Conservation (phyloP, 1,140 invertebrate genomes). For the Phymastichus coffea region DNA sequence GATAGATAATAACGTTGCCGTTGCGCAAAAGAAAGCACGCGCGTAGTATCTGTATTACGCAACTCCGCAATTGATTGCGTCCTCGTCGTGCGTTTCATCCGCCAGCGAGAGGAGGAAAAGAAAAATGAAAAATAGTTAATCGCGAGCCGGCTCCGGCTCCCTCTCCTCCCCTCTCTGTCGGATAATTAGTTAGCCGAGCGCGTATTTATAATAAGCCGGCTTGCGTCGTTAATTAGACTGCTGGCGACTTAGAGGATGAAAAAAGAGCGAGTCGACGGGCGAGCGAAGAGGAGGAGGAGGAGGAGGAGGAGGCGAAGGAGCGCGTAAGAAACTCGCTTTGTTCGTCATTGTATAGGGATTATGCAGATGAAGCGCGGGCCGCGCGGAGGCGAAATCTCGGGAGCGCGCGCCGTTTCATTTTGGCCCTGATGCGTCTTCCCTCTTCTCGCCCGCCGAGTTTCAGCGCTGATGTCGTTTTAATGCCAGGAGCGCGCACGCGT, state of each 20-base stretch:
- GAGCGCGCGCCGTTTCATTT: too few relatives aligned
- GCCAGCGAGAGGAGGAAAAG: not conserved
- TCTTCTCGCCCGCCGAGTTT: too few relatives aligned
- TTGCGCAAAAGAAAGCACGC: too few relatives aligned
- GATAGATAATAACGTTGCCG: too few relatives aligned
- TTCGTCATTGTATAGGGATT: slow-evolving; percentile 48
- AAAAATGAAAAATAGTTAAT: slow-evolving; percentile 22
- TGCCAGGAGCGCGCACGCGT: slow-evolving; percentile 4
- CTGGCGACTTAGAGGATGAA: slow-evolving; percentile 1
- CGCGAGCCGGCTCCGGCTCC: not conserved
- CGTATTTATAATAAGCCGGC: slow-evolving; percentile 19
- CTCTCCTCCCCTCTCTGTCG: too few relatives aligned
- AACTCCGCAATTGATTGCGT: slow-evolving; percentile 2
- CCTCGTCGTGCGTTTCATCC: not conserved
- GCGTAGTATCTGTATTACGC: not conserved
- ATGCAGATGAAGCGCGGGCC: slow-evolving; percentile 40
- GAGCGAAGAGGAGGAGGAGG: not conserved
- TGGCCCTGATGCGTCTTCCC: too few relatives aligned
- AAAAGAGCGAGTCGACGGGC: too few relatives aligned
- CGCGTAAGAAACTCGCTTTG: slow-evolving; percentile 26
- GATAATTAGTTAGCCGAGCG: slow-evolving; percentile 12
- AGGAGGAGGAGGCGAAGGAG: not conserved
- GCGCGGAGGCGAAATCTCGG: too few relatives aligned
- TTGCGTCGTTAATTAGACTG: slow-evolving; percentile 19
- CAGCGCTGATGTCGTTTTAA: slow-evolving; percentile 22